These are phyloP conservation scores for Coracias cyanogaster DNA, from an alignment of 2,797 vertebrate genomes.

Conservation along the genomic window DNA sequence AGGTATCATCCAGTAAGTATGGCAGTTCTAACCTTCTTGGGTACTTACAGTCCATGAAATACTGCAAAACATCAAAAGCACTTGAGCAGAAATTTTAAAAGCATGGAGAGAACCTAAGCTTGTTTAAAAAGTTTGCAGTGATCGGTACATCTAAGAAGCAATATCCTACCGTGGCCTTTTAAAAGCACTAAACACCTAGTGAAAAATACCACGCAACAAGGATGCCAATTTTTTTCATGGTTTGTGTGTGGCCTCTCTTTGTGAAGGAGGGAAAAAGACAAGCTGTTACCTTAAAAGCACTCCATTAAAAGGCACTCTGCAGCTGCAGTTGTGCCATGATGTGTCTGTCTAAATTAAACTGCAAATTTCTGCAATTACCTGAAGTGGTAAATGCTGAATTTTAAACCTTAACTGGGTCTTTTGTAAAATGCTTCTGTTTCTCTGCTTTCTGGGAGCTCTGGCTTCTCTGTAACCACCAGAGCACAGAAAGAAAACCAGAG, in stretches of 20 bases:
- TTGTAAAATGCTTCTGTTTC: not conserved
- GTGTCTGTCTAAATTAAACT: slow-evolving; percentile 4
- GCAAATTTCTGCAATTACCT: slow-evolving; percentile 10
- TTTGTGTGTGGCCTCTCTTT: not conserved
- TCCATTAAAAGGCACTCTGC: not conserved
- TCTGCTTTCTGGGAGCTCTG: not conserved
- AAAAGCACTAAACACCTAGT: not conserved
- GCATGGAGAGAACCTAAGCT: not conserved
- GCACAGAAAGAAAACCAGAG: not conserved
- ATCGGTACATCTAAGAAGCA: not conserved
- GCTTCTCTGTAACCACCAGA: not conserved
- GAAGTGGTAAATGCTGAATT: not conserved
- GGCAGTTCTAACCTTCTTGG: not conserved
- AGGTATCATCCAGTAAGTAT: not conserved
- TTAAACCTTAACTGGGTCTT: not conserved
- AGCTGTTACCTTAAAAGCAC: not conserved
- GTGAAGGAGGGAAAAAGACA: not conserved
- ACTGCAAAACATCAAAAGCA: slow-evolving; percentile 15
- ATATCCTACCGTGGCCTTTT: not conserved
- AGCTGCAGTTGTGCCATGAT: not conserved
- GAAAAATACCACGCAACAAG: not conserved
- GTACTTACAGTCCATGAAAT: not conserved
- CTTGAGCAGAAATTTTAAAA: slow-evolving; percentile 18
- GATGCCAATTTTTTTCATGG: not conserved
- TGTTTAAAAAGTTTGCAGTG: not conserved